Evolutionary conservation across 2,113 vertebrate species (phyloP).

Genomic region (Hucho hucho): DNA sequence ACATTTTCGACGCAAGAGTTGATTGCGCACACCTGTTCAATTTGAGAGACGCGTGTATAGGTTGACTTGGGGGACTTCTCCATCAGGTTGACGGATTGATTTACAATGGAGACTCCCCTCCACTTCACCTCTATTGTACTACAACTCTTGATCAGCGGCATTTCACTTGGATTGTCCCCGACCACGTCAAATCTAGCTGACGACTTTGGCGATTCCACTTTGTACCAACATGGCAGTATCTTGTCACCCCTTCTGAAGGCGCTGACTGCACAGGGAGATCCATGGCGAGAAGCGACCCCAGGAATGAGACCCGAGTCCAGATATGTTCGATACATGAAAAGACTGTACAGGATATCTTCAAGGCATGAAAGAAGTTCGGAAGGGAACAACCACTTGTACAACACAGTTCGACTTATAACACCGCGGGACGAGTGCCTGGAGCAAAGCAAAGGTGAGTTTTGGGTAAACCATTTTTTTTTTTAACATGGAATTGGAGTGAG

Average conservation of each 20-base stretch:
- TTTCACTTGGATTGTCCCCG: conserved; percentile 27
- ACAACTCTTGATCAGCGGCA: conserved; percentile 38
- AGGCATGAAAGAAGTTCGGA: conserved; percentile 80
- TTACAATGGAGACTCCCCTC: conserved; percentile 56
- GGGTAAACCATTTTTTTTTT: not conserved
- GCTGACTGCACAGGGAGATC: conserved; percentile 70
- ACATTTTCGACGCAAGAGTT: conserved; percentile 8
- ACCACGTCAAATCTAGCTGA: conserved; percentile 27
- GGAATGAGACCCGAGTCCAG: conserved; percentile 75
- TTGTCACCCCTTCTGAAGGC: conserved; percentile 81
- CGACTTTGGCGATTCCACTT: conserved; percentile 4
- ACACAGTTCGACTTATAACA: conserved; percentile 87
- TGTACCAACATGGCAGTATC: conserved; percentile 61
- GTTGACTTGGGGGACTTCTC: conserved; percentile 33
- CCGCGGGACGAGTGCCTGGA: conserved; percentile 75
- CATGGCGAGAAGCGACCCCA: conserved; percentile 49
- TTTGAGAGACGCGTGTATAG: conserved; percentile 43
- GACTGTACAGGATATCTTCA: conserved; percentile 82
- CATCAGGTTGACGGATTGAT: conserved; percentile 22
- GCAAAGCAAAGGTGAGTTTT: conserved; percentile 53
- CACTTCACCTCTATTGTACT: conserved; percentile 33
- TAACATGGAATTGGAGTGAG: no score
- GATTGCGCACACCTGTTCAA: conserved; percentile 68
- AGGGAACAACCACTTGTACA: conserved; percentile 73
- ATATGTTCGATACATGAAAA: conserved; percentile 87